Evolutionary conservation across 1,140 invertebrate genomes (phyloP), one percentile per base, ranked within the genome.

Genomic region (Helicoverpa armigera): DNA sequence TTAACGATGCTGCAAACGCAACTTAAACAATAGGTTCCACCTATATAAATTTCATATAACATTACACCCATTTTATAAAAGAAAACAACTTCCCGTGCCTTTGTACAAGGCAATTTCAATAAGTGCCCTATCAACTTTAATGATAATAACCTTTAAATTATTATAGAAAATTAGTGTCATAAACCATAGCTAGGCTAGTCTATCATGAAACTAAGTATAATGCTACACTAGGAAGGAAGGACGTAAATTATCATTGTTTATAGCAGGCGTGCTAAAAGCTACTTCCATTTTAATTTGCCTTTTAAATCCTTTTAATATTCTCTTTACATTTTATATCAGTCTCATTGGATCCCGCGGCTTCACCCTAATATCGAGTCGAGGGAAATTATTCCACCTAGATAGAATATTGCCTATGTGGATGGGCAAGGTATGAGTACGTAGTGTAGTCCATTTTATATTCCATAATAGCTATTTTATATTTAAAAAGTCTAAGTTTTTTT

Each of bases 81-180:
- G 31, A n/a, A 16, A 50, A 69, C 14, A 10, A 73, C 67, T 70
- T 70, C 67, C 67, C 18, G 14, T 23, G 14, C 16, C 13, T 65
- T 35, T 53, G 11, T 51, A n/a, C 73, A 80, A 77, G 82, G 65
- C 69, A 48, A 63, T 78, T 43, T 70, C 58, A 61, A 65, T 76
- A 79, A 61, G 16, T 74, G 72, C 60, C 14, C 35, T 63, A 78
- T 79, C 51, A 53, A 73, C 63, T 23, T 56, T 88, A 88, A 89
- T 89, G 82, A 87, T 63, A 87, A 75, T 87, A 88, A 87, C 85
- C 85, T 88, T 83, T 83, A 83, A 80, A 86, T 85, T 83, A 87
- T 81, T 73, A 65, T 54, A 81, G 75, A 60, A 88, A 89, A 88
- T 90, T 87, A 83, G 80, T 67, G 60, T 81, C 82, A 82, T 90